Evolutionary conservation across 2,113 vertebrate genomes (phyloP).

Genomic region (Ochotona curzoniae): DNA sequence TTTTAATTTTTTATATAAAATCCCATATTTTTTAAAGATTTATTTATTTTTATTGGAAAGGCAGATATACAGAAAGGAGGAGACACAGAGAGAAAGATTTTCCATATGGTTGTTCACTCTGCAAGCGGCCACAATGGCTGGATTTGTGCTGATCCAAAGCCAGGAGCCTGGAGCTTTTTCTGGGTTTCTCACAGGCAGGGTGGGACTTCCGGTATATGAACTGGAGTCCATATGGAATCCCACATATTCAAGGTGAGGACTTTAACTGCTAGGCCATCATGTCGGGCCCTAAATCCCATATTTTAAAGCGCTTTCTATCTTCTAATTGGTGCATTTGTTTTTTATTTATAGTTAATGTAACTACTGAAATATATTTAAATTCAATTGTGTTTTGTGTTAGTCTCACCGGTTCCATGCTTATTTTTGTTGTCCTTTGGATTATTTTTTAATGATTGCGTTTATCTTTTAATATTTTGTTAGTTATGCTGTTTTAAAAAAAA

Average conservation of each 20-base stretch:
- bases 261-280: too few species aligned
- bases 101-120: too few species aligned
- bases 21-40: background rate
- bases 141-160: too few species aligned
- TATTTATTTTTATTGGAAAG: background rate
- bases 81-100: too few species aligned
- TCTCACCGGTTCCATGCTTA: background rate
- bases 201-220: too few species aligned
- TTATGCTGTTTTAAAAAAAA: background rate
- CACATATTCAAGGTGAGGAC: too few species aligned
- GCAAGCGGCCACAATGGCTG: too few species aligned
- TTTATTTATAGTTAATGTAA: background rate
- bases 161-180: too few species aligned
- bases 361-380: conserved; percentile 9
- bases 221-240: too few species aligned
- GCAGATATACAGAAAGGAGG: too few species aligned
- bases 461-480: conserved; percentile 48
- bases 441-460: background rate
- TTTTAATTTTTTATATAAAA: background rate
- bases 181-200: too few species aligned
- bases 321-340: background rate
- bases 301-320: background rate
- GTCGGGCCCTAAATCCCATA: background rate
- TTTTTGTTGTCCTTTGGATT: background rate
- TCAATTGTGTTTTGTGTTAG: conserved; percentile 30